Conservation (phyloP, 2,888 invertebrate species). For the Ophion slaviceki region DNA sequence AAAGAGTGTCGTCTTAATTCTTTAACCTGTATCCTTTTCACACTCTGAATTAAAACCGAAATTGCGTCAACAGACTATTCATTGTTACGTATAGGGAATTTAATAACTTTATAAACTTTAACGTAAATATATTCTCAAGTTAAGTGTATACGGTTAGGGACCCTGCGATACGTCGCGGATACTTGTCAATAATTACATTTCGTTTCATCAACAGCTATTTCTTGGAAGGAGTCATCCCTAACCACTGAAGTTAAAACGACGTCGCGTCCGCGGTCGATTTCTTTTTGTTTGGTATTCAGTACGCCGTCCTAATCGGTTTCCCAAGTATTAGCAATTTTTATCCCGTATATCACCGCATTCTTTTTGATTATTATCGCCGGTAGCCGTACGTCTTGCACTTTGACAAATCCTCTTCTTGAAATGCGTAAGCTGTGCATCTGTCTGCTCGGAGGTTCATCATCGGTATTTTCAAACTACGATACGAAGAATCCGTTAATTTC, state of each 20-base stretch:
- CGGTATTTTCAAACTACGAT: slow-evolving; percentile 42
- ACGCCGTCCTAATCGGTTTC: background rate
- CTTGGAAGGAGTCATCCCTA: no score
- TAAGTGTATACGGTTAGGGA: no score
- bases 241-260: background rate
- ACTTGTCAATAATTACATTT: no score
- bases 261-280: background rate
- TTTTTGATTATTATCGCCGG: slow-evolving; percentile 27
- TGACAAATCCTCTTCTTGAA: slow-evolving; percentile 35
- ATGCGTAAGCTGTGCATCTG: slow-evolving; percentile 34
- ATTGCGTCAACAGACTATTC: no score
- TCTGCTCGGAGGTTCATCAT: slow-evolving; percentile 33
- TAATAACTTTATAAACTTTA: no score
- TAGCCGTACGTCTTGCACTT: slow-evolving; percentile 21
- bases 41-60: no score
- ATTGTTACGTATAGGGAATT: no score
- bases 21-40: no score
- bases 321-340: background rate
- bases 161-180: no score
- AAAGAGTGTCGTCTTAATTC: no score
- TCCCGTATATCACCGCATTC: background rate
- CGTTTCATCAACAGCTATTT: no score
- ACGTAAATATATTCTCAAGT: no score
- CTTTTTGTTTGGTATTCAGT: background rate
- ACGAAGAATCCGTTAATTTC: slow-evolving; percentile 41